Base-by-base conservation (phyloP, 1,140 invertebrate species). In the Lasioglossum baleicum region DNA sequence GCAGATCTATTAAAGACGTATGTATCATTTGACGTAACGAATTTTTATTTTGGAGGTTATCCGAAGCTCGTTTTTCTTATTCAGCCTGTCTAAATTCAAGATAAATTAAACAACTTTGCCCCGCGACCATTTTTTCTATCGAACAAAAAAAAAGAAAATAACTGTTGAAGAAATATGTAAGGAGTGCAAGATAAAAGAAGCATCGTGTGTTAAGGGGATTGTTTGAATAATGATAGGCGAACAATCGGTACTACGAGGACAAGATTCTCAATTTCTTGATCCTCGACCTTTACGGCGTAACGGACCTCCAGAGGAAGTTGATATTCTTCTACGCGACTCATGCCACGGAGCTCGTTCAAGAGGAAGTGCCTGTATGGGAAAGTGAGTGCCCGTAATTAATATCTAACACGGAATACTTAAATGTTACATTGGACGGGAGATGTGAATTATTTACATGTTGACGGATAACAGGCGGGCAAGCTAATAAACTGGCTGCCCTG, bases 321-420 rank as follows among this genome's bases (percentile, higher is more conserved):
- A 82, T 95, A 75, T 94, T 92, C 66, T 92, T 95, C 75, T 95
- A 95, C 88, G 94, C 94, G 83, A 94, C 94, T 0, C 93, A 93
- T 75, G 91, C 92, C 70, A 93, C 91, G 75, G 93, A 94, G 86
- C 87, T 93, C 7, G 83, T 94, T 40, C 93, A 95, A 83, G 93
- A 94, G 87, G 94, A 95, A 90, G 90, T 95, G 26, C 88, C 92
- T 0, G 91, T 94, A 70, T 92, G 94, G 85, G 94, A 95, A 92
- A 93, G 94, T 94, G 88, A 92, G 90, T 79, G 2, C 6, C 10
- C 7, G n/a, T 7, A n/a, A n/a, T 58, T n/a, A n/a, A 58, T 58
- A 0, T 58, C 5, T n/a, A 58, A 58, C 7, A 7, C 7, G 44
- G 44, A 48, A 11, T 11, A 58, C n/a, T 58, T n/a, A 44, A 44